Percentiles rank a stretch among this genome's conserved stretches.
Conservation (phyloP, 2,888 invertebrate species). For the Sarcophaga carnaria region DNA sequence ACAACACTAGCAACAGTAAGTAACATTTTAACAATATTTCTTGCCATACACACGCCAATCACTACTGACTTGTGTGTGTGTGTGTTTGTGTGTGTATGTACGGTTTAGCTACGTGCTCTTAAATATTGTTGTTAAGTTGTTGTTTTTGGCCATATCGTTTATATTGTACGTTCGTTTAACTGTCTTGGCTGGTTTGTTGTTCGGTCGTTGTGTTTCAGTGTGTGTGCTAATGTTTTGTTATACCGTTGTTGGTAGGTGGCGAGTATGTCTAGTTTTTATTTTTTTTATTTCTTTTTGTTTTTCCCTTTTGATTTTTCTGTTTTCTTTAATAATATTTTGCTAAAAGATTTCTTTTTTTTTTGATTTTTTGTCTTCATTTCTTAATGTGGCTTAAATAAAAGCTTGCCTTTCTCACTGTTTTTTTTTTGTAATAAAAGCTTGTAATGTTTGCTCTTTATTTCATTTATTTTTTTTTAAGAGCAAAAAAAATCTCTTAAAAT, state of each 20-base stretch:
- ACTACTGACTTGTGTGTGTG: not conserved
- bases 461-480: conserved; percentile 27
- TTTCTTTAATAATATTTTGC: conserved; percentile 1
- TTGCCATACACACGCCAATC: not conserved
- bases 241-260: conserved; percentile 64
- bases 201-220: not conserved
- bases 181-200: conserved; percentile 26
- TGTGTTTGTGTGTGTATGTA: conserved; percentile 35
- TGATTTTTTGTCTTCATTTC: not conserved
- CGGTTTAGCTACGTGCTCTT: conserved; percentile 52
- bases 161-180: conserved; percentile 47
- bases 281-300: conserved; percentile 25
- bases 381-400: conserved; percentile 30
- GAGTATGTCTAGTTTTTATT: conserved; percentile 29
- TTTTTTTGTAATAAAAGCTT: conserved; percentile 5
- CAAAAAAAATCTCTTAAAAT: not conserved
- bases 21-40: conserved; percentile 6
- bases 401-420: conserved; percentile 42
- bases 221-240: not conserved
- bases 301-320: conserved; percentile 1
- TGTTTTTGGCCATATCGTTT: conserved; percentile 50
- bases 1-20: not conserved
- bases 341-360: conserved; percentile 20
- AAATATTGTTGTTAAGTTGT: conserved; percentile 39
- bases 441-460: conserved; percentile 16